phyloP scores from a whole-genome alignment of 2,797 vertebrate genomes.

The Malurus splendens region DNA sequence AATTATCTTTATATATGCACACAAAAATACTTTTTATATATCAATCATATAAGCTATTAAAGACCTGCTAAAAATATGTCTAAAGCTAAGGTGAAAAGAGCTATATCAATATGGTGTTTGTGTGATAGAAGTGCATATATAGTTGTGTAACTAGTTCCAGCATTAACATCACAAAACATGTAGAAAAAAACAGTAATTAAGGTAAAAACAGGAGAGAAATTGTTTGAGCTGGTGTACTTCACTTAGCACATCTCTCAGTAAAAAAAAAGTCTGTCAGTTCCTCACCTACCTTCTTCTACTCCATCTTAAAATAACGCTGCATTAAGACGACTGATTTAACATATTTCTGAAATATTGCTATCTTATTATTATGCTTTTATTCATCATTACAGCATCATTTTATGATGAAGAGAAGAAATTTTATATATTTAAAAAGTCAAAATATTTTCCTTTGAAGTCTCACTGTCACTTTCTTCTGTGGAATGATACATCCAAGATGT shows the following conservation, averaged over 20 bases:
- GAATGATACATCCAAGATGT: neutral
- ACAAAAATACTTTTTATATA: neutral
- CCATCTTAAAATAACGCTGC: neutral
- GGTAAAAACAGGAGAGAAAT: neutral
- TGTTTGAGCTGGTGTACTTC: neutral
- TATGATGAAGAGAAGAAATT: neutral
- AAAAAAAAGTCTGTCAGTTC: neutral
- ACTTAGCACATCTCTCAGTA: neutral
- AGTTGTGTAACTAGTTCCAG: neutral
- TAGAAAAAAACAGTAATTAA: neutral
- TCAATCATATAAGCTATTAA: neutral
- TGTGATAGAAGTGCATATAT: neutral
- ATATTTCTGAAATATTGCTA: neutral
- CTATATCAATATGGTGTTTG: neutral
- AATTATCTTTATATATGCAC: neutral
- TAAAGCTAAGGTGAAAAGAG: neutral
- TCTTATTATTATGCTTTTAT: neutral
- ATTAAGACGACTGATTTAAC: neutral
- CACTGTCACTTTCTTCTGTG: neutral
- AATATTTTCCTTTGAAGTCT: neutral
- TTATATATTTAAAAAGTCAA: neutral
- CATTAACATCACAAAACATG: neutral
- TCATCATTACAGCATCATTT: neutral
- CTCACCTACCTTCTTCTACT: neutral
- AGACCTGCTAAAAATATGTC: neutral